Conservation (phyloP, 1,140 invertebrate genomes). For the Meloidogyne floridensis region DNA sequence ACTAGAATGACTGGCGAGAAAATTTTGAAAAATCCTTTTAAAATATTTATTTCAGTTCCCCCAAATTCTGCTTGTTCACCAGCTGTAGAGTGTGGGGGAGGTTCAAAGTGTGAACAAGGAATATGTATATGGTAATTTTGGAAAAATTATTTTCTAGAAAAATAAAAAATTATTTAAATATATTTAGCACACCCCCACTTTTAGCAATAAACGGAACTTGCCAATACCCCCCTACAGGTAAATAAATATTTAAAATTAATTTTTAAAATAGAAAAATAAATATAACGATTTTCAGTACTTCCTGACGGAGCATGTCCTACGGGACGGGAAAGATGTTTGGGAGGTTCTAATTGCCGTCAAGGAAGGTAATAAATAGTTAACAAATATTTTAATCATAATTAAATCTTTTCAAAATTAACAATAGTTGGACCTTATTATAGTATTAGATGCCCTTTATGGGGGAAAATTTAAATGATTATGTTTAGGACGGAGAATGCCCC, state of each 20-base stretch:
- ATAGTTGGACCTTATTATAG: too few relatives aligned
- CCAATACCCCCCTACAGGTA: constrained; percentile 55
- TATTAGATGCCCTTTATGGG: too few relatives aligned
- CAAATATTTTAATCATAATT: not conserved
- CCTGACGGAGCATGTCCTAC: constrained; percentile 51
- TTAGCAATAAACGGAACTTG: constrained; percentile 50
- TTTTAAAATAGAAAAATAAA: not conserved
- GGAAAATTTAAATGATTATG: too few relatives aligned
- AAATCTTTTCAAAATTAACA: too few relatives aligned
- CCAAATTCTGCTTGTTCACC: constrained; percentile 50
- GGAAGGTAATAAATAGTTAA: constrained; percentile 17
- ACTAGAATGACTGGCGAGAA: constrained; percentile 52
- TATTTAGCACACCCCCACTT: constrained; percentile 33
- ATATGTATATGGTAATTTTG: constrained; percentile 41
- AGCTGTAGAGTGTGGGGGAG: constrained; percentile 51
- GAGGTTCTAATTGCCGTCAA: constrained; percentile 48
- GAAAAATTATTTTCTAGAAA: not conserved
- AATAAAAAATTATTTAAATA: constrained; percentile 7
- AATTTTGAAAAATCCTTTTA: not conserved
- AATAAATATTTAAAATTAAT: not conserved
- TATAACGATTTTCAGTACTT: constrained; percentile 21
- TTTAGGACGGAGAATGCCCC: too few relatives aligned
- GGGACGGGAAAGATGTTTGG: constrained; percentile 48
- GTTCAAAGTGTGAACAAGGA: constrained; percentile 40
- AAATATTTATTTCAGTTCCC: constrained; percentile 40